Evolutionary conservation across 1,140 invertebrate species (phyloP), one percentile per base, ranked within the genome.

Genomic region (Meloidogyne chitwoodi): DNA sequence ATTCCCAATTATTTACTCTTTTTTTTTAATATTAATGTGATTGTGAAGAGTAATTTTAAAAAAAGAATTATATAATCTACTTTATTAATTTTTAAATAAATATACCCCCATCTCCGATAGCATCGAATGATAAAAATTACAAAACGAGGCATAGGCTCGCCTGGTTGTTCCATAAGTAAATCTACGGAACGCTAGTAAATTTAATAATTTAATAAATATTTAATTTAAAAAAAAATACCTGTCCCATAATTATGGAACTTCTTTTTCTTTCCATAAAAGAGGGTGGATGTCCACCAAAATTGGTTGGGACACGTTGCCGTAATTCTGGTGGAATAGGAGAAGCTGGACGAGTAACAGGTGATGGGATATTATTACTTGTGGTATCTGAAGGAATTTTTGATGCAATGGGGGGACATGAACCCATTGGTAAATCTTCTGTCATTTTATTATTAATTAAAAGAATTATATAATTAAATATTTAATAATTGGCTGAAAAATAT

Each of bases 81-180:
- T n/a, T n/a, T n/a, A n/a, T n/a, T n/a, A n/a, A 19, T 29, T 14
- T 84, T 74, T 8, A 81, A 74, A 62, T 87, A 79, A 41, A 87
- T 75, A 63, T 85, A 85, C 19, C 84, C 84, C 81, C 84, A 85
- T 26, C 79, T 77, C 2, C 78, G 72, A 79, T 81, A 85, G 29
- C 73, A 48, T 29, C 79, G 66, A 65, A 85, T 85, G 38, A 85
- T 78, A 26, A 81, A 86, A 19, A 75, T 78, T 5, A 85, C 84
- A 63, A 85, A 87, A n/a, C 77, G 26, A 11, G 84, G 84, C 19
- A 84, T 86, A 22, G 38, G 31, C 16, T 77, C 48, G 12, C 70
- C 75, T 11, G 75, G 66, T 14, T 75, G 44, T 19, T 77, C 75
- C 75, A 77, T 77, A 26, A 44, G 61, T 22, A 77, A 44, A n/a